Evolutionary conservation across 1,140 invertebrate species (phyloP).

Genomic region (silkworm (Bombyx mori)): DNA sequence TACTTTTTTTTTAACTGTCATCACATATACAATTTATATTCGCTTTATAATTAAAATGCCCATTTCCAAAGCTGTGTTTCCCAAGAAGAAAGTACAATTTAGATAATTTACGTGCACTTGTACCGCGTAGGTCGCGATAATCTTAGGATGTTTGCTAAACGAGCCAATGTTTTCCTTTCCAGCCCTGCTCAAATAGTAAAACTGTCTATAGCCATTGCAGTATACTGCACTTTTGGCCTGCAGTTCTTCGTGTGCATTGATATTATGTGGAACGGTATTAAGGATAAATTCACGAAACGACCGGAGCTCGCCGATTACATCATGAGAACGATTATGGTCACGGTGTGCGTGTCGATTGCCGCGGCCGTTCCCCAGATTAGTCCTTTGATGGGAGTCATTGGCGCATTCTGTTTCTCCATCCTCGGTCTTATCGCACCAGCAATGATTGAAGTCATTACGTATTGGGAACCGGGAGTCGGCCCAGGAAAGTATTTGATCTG

Average conservation of each 20-base stretch:
- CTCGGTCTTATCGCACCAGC: slow-evolving; percentile 94
- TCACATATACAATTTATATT: too few relatives aligned
- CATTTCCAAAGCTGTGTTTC: too few relatives aligned
- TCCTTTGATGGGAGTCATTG: slow-evolving; percentile 93
- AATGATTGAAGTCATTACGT: slow-evolving; percentile 87
- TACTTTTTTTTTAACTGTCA: too few relatives aligned
- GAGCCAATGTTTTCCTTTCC: slow-evolving; percentile 25
- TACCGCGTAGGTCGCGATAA: too few relatives aligned
- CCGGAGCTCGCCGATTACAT: slow-evolving; percentile 82
- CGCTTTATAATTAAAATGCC: too few relatives aligned
- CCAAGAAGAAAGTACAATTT: too few relatives aligned
- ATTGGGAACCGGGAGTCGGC: slow-evolving; percentile 83
- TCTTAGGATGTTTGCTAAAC: too few relatives aligned
- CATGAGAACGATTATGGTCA: slow-evolving; percentile 77
- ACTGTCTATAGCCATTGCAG: slow-evolving; percentile 88
- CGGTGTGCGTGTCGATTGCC: slow-evolving; percentile 82
- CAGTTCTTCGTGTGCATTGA: slow-evolving; percentile 96
- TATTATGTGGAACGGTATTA: slow-evolving; percentile 82
- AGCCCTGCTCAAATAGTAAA: slow-evolving; percentile 90
- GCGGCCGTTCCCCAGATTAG: slow-evolving; percentile 90
- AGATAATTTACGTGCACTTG: too few relatives aligned
- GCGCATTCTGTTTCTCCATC: slow-evolving; percentile 94
- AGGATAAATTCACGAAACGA: slow-evolving; percentile 79
- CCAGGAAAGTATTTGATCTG: slow-evolving; percentile 79
- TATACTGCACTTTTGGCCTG: slow-evolving; percentile 94